Conservation (phyloP, 2,888 invertebrate species). For the Cerastis leucographa region DNA sequence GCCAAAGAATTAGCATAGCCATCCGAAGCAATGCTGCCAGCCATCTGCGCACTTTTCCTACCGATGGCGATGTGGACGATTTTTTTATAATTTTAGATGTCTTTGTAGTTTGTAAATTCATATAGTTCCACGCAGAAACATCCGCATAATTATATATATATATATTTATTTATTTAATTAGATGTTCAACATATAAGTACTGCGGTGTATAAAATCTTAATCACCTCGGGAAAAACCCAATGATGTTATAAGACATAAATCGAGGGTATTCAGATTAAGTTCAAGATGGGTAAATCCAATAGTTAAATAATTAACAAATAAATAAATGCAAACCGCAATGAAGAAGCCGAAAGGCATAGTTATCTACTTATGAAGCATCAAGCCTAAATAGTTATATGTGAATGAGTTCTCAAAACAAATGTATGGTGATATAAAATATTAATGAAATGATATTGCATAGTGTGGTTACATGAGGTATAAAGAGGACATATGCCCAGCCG, state of each 20-base stretch:
- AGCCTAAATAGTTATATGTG: not conserved
- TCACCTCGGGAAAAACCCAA: constrained; percentile 8
- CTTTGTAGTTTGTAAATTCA: too few species aligned
- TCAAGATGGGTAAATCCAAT: constrained; percentile 24
- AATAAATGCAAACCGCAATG: not conserved
- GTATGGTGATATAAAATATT: not conserved
- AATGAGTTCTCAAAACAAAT: not conserved
- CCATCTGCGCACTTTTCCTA: too few species aligned
- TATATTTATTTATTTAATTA: not conserved
- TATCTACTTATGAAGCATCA: not conserved
- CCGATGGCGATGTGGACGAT: too few species aligned
- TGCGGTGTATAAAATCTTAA: constrained; percentile 15
- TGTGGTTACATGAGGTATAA: too few species aligned
- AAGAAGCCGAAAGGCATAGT: not conserved
- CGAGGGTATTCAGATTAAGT: not conserved
- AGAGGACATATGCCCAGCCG: too few species aligned
- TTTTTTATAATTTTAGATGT: too few species aligned
- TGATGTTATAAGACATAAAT: not conserved
- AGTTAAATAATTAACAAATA: not conserved
- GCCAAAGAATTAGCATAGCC: too few species aligned
- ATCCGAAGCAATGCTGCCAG: too few species aligned
- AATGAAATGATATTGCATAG: too few species aligned
- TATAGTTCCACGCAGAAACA: not conserved
- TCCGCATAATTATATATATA: not conserved
- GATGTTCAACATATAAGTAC: not conserved